These are phyloP conservation scores for Pogonognathellus flavescens DNA, from an alignment of 1,140 invertebrate genomes.

Conservation along the genomic window DNA sequence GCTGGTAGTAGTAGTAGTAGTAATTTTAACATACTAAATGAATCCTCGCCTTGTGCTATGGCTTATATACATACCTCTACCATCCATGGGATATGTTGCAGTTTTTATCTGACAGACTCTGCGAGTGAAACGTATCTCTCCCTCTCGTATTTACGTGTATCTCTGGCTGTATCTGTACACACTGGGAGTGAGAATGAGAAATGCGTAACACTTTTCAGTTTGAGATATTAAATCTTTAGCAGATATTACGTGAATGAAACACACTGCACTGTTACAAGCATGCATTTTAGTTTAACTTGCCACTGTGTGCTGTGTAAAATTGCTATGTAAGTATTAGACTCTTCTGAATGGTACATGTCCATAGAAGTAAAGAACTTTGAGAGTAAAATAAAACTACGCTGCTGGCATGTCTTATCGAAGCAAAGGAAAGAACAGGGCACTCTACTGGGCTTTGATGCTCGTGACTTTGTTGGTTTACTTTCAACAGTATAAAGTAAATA, in stretches of 20 bases:
- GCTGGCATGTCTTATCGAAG: constrained; percentile 1
- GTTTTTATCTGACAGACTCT: constrained; percentile 4
- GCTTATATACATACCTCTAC: background rate
- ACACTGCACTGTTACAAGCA: background rate
- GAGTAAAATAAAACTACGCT: background rate
- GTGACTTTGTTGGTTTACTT: constrained; percentile 39
- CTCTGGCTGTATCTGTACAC: background rate
- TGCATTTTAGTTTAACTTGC: background rate
- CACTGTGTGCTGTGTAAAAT: background rate
- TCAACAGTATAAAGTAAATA: background rate
- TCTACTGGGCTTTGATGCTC: constrained; percentile 20
- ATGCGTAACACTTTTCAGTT: constrained; percentile 48
- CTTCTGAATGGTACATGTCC: too few relatives aligned
- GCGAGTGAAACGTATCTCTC: constrained; percentile 27
- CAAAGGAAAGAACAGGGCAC: constrained; percentile 17
- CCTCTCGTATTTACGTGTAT: background rate
- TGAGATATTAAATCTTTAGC: constrained; percentile 41
- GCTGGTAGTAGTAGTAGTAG: too few relatives aligned
- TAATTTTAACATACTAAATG: too few relatives aligned
- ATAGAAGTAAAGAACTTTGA: too few relatives aligned
- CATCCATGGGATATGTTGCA: too few relatives aligned
- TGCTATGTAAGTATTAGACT: background rate
- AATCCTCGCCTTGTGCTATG: background rate
- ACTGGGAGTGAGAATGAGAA: constrained; percentile 38
- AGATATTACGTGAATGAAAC: constrained; percentile 32